phyloP scores from a whole-genome alignment of 2,113 vertebrate genomes.

The Pollimyrus isidori region DNA sequence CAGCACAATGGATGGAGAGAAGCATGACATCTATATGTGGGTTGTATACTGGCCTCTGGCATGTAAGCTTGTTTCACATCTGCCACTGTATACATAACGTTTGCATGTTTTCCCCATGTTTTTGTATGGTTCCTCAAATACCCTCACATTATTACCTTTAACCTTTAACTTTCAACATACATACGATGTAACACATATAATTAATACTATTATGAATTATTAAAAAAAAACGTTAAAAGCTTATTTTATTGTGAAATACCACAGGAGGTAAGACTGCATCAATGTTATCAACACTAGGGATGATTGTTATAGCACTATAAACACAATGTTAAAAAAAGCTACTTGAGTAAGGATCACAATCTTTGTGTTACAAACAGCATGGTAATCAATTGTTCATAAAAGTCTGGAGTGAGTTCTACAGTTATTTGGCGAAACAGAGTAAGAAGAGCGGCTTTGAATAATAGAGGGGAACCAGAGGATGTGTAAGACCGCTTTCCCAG shows the following conservation, averaged over 20 bases:
- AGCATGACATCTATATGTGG: background rate
- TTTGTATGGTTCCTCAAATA: background rate
- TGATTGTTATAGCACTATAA: background rate
- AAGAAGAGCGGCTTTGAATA: conserved; percentile 56
- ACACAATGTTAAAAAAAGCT: background rate
- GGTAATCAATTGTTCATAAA: conserved; percentile 52
- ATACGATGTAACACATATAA: background rate
- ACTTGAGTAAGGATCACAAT: background rate
- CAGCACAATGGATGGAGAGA: background rate
- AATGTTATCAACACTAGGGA: background rate
- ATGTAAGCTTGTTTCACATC: background rate
- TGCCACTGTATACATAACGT: background rate
- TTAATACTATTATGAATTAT: background rate
- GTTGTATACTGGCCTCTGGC: background rate
- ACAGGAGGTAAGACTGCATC: background rate
- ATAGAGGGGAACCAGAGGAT: conserved; percentile 36
- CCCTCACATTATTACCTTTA: background rate
- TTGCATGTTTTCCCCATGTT: background rate
- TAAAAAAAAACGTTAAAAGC: background rate
- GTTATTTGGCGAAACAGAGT: conserved; percentile 43
- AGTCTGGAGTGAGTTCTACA: conserved; percentile 43
- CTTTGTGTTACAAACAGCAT: background rate
- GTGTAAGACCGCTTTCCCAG: background rate
- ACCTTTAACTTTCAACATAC: background rate
- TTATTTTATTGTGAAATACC: background rate